These are phyloP conservation scores for Amblyraja radiata DNA, from an alignment of 2,797 vertebrate species.

Conservation along the genomic window DNA sequence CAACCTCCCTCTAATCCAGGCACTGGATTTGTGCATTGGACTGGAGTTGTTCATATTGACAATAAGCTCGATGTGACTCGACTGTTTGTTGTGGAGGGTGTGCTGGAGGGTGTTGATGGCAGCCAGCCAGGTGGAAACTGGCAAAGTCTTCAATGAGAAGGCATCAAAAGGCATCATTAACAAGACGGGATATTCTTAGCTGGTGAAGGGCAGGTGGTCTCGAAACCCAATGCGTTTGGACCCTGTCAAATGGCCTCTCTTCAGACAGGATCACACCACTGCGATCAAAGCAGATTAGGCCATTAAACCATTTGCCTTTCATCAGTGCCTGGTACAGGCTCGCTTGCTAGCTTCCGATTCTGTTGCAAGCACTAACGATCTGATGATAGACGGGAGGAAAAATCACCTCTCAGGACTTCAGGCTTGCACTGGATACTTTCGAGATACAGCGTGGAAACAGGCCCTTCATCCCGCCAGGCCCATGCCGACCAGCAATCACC, in stretches of 20 bases:
- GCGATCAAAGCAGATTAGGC: background rate
- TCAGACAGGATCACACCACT: background rate
- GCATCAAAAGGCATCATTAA: background rate
- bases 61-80: background rate
- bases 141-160: background rate
- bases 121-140: background rate
- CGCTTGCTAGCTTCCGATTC: background rate
- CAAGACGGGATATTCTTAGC: background rate
- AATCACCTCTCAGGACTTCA: conserved; percentile 5
- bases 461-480: too few species aligned
- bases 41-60: too few species aligned
- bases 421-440: background rate
- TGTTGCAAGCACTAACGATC: background rate
- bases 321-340: background rate
- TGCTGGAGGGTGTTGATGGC: background rate
- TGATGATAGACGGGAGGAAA: background rate
- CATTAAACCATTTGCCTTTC: background rate
- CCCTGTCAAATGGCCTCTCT: background rate
- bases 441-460: too few species aligned
- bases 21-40: too few species aligned
- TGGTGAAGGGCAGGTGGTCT: background rate
- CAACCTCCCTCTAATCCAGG: too few species aligned
- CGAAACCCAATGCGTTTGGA: background rate
- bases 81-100: background rate
- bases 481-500: too few species aligned